phyloP scores from a whole-genome alignment of 2,888 invertebrate genomes.

The Lordiphosa fenestrarum region DNA sequence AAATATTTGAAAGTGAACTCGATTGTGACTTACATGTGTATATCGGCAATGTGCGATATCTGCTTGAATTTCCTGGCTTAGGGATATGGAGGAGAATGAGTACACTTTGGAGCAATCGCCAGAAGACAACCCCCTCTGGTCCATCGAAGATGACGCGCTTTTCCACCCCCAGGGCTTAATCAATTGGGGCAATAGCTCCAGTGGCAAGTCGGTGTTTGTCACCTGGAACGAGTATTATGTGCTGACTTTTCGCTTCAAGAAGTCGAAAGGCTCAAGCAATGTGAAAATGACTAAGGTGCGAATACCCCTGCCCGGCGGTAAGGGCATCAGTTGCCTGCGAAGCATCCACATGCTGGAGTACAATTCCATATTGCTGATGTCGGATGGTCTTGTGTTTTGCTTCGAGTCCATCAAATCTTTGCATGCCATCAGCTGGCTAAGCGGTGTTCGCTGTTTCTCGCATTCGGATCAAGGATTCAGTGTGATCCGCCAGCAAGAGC shows the following conservation, averaged over 20 bases:
- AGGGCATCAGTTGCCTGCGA: slow-evolving; percentile 28
- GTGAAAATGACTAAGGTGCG: slow-evolving; percentile 68
- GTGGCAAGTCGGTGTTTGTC: slow-evolving; percentile 75
- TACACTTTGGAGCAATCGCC: neutral
- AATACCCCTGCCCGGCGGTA: slow-evolving; percentile 49
- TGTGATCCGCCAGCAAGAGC: slow-evolving; percentile 58
- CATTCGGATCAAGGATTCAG: slow-evolving; percentile 65
- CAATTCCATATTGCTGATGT: slow-evolving; percentile 75
- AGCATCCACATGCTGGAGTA: slow-evolving; percentile 75
- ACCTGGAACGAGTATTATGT: slow-evolving; percentile 77
- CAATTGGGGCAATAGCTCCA: slow-evolving; percentile 52
- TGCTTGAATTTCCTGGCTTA: too few species aligned
- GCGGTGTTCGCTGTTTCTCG: slow-evolving; percentile 68
- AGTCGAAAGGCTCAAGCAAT: slow-evolving; percentile 42
- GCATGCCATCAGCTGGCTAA: slow-evolving; percentile 69
- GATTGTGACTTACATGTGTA: too few species aligned
- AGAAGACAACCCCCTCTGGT: slow-evolving; percentile 53
- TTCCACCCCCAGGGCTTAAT: slow-evolving; percentile 75
- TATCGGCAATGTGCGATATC: too few species aligned
- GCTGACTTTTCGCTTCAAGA: slow-evolving; percentile 77
- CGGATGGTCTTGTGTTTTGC: slow-evolving; percentile 74
- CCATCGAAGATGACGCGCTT: slow-evolving; percentile 74
- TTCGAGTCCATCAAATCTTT: slow-evolving; percentile 77
- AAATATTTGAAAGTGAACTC: too few species aligned
- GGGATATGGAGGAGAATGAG: neutral